Evolutionary conservation across 2,888 invertebrate species (phyloP).

Genomic region (Eudiplozoon nipponicum): DNA sequence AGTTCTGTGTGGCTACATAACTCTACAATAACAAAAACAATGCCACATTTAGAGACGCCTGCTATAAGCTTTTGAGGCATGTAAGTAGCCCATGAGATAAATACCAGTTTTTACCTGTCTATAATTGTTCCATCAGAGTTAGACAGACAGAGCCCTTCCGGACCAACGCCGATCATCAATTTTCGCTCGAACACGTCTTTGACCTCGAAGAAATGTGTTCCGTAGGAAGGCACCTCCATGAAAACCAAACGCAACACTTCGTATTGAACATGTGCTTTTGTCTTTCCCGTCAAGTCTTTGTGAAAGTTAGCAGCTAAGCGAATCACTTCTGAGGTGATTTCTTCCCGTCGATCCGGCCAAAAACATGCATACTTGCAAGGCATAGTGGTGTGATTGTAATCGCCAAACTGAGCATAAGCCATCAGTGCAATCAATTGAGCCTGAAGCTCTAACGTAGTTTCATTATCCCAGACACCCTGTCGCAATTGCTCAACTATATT

Average conservation of each 20-base stretch:
- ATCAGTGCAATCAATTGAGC: conserved; percentile 43
- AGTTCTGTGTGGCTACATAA: no score
- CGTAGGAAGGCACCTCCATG: conserved; percentile 40
- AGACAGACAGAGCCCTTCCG: no score
- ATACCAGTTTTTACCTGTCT: no score
- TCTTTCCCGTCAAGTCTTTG: conserved; percentile 33
- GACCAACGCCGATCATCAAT: conserved; percentile 41
- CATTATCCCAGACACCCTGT: conserved; percentile 25
- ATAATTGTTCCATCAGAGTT: no score
- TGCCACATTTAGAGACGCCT: no score
- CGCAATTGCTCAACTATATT: conserved; percentile 33
- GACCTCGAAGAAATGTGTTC: conserved; percentile 45
- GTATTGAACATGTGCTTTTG: conserved; percentile 46
- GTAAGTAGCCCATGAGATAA: no score
- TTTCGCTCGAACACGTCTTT: conserved; percentile 19
- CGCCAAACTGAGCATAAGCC: conserved; percentile 42
- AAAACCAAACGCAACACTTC: conserved; percentile 48
- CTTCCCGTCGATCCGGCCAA: conserved; percentile 10
- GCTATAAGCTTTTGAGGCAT: no score
- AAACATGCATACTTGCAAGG: conserved; percentile 13
- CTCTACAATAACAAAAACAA: no score
- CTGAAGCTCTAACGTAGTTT: conserved; percentile 37
- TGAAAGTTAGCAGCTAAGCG: conserved; percentile 18
- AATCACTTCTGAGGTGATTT: conserved; percentile 11
- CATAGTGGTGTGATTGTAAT: conserved; percentile 26